These are phyloP conservation scores for Chondrosia reniformis DNA, from an alignment of 37 sponge, comb jelly and placozoan species.

Conservation along the genomic window DNA sequence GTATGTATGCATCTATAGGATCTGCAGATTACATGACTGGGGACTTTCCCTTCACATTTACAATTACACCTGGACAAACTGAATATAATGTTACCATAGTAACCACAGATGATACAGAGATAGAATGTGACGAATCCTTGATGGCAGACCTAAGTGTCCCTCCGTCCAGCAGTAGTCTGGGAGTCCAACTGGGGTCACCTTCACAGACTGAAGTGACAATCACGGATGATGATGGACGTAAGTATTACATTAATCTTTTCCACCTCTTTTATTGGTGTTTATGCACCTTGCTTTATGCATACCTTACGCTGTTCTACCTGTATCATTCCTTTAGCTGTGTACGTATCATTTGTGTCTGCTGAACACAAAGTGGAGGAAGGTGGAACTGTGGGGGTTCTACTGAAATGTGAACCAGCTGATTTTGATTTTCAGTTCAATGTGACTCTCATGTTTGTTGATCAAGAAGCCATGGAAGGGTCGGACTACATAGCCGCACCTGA, in stretches of 20 bases:
- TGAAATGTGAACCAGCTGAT: background rate
- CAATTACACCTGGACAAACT: background rate
- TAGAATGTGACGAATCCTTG: background rate
- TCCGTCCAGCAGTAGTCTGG: background rate
- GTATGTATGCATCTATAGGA: no score
- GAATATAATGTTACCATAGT: background rate
- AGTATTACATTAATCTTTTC: background rate
- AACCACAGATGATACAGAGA: background rate
- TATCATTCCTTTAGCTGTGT: background rate
- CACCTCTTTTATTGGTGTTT: background rate
- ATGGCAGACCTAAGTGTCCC: background rate
- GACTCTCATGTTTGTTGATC: background rate
- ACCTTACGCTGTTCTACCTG: background rate
- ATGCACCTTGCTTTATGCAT: background rate
- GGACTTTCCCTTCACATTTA: background rate
- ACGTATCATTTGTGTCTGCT: background rate
- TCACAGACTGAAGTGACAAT: background rate
- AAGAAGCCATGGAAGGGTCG: background rate
- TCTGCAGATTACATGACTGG: background rate
- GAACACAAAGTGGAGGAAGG: background rate
- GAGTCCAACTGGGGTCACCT: background rate
- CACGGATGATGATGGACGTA: conserved; percentile 1
- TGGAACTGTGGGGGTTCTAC: background rate
- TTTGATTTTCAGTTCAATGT: background rate
- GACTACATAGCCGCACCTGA: conserved; percentile 1